Evolutionary conservation across 2,888 invertebrate species (phyloP), one percentile per base, ranked within the genome.

Genomic region (Brachynemurus nebulosus): DNA sequence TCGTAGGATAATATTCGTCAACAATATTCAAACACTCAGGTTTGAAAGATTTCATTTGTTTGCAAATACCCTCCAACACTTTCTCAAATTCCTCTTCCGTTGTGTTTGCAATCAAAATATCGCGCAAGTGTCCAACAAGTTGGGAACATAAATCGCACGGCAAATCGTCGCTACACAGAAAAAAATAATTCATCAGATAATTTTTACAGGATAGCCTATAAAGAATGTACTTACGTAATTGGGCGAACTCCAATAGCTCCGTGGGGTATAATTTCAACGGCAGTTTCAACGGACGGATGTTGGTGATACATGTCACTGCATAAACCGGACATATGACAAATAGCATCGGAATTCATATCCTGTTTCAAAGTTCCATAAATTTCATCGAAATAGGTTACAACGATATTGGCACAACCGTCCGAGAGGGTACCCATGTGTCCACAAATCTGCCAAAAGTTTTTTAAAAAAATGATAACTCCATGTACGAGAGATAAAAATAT

Each of bases 121-220:
- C 85, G 48, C 80, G 76, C 51, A 90, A 67, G 62, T 91, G 89
- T 17, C 68, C 66, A 0, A 90, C 80, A 40, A 92, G 64, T 60
- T 88, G 85, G 55, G 86, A 78, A 62, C 91, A 92, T 45, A 92
- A 71, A 55, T 89, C 83, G 60, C 92, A 91, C 1, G 88, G 80
- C 42, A 86, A 70, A 57, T 80, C 78, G 53, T 78, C 76, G 30
- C 60, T 58, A 41, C 27, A 50, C 44, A 40, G 25, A 35, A 23
- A 47, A 44, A 25, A 23, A 41, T 30, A 42, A 41, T 30, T 20
- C 12, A 18, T 34, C 17, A 42, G 16, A 37, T 18, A 25, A 16
- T 40, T 21, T 16, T 34, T 37, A 42, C 18, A 23, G 33, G 19
- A 5, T 16, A 42, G 11, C 35, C 7, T 12, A 5, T 9, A 14